phyloP scores from a whole-genome alignment of 2,888 invertebrate genomes.

The Himalopsyche tibetana region DNA sequence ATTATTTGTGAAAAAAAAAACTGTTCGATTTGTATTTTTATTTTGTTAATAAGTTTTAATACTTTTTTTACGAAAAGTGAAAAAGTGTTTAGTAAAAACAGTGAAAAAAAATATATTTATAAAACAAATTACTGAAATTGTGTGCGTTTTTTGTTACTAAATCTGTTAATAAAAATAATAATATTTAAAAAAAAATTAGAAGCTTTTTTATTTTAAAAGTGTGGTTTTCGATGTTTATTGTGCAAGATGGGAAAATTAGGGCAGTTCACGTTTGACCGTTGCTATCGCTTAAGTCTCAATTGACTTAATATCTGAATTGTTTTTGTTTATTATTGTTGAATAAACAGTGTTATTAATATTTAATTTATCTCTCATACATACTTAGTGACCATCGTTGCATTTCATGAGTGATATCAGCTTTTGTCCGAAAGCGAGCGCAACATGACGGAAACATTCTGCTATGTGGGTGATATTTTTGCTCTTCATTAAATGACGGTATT shows the following conservation, averaged over 20 bases:
- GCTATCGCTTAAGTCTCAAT: neutral
- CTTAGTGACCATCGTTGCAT: conserved; percentile 17
- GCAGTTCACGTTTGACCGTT: conserved; percentile 2
- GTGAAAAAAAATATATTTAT: no score
- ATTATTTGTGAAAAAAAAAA: conserved; percentile 24
- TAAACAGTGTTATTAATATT: conserved; percentile 8
- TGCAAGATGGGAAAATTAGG: neutral
- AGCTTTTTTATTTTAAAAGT: neutral
- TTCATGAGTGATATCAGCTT: conserved; percentile 62
- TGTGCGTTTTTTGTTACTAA: no score
- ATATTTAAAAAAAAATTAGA: no score
- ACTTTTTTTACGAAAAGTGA: no score
- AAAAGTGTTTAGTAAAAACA: no score
- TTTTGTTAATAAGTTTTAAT: no score
- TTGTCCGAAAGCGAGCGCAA: conserved; percentile 74
- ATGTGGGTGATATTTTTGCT: conserved; percentile 72
- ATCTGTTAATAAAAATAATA: no score
- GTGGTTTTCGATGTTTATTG: neutral
- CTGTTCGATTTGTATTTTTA: neutral
- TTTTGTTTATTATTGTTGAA: conserved; percentile 1
- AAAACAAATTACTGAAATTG: no score
- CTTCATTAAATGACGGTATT: neutral
- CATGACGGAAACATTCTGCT: conserved; percentile 80
- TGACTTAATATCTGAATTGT: neutral
- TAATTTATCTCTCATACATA: conserved; percentile 19